Evolutionary conservation across 2,113 vertebrate species (phyloP).

Genomic region (Dromas ardeola): DNA sequence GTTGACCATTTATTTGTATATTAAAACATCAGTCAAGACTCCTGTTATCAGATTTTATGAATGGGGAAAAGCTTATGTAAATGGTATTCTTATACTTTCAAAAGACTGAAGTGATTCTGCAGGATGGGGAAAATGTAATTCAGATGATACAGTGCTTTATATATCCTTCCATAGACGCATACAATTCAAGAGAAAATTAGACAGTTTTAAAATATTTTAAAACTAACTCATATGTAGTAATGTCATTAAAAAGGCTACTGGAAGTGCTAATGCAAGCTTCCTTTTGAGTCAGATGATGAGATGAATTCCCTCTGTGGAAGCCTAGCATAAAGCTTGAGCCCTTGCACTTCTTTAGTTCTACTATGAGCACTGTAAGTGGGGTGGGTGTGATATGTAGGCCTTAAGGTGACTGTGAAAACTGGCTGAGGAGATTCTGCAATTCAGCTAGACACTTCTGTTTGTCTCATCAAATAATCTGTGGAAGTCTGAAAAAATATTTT

Average conservation of each 20-base stretch:
- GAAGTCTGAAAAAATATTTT: not conserved
- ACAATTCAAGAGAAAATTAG: not conserved
- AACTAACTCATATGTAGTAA: not conserved
- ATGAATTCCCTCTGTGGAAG: not conserved
- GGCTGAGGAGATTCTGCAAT: not conserved
- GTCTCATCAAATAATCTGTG: not conserved
- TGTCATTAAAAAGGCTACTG: not conserved
- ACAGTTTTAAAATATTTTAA: not conserved
- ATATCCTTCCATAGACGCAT: not conserved
- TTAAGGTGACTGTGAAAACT: not conserved
- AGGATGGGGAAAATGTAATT: not conserved
- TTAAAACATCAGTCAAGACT: not conserved
- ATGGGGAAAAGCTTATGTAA: not conserved
- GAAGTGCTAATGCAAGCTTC: not conserved
- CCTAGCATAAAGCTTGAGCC: not conserved
- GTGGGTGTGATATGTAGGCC: not conserved
- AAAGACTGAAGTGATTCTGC: not conserved
- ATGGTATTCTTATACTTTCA: not conserved
- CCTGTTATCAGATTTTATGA: not conserved
- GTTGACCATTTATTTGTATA: not conserved
- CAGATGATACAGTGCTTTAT: not conserved
- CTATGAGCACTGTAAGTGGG: fast-evolving
- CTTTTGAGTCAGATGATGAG: not conserved
- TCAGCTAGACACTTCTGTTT: not conserved
- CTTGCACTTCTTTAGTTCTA: not conserved